phyloP scores from a whole-genome alignment of 2,888 invertebrate genomes.

The Eristalis pertinax region DNA sequence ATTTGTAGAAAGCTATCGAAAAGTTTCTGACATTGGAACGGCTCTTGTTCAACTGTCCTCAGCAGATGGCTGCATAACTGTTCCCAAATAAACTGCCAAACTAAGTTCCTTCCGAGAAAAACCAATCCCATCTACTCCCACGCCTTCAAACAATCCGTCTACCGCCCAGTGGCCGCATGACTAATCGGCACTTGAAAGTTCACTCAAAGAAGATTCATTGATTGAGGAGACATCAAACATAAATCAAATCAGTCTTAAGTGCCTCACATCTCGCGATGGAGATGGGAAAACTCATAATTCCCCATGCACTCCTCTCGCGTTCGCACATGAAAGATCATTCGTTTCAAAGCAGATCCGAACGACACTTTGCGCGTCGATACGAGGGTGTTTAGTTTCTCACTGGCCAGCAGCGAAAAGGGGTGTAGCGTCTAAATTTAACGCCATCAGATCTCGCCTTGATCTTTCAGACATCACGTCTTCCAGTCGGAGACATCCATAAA shows the following conservation, averaged over 20 bases:
- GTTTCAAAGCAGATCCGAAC: neutral
- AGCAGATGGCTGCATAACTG: no score
- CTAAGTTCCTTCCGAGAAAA: neutral
- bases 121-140: neutral
- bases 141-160: neutral
- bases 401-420: neutral
- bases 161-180: neutral
- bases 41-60: neutral
- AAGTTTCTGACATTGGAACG: no score
- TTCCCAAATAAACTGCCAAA: neutral
- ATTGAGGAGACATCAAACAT: conserved; percentile 1
- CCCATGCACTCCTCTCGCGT: neutral
- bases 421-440: conserved; percentile 36
- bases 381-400: no score
- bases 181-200: neutral
- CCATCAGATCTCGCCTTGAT: conserved; percentile 12
- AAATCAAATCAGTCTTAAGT: neutral
- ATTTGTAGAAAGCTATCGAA: no score
- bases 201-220: neutral
- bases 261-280: neutral
- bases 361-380: neutral
- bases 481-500: conserved; percentile 47
- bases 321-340: neutral
- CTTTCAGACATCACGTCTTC: conserved; percentile 57
- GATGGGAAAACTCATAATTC: neutral